These are phyloP conservation scores for Neodiprion virginianus DNA, from an alignment of 1,140 invertebrate species.

Conservation along the genomic window DNA sequence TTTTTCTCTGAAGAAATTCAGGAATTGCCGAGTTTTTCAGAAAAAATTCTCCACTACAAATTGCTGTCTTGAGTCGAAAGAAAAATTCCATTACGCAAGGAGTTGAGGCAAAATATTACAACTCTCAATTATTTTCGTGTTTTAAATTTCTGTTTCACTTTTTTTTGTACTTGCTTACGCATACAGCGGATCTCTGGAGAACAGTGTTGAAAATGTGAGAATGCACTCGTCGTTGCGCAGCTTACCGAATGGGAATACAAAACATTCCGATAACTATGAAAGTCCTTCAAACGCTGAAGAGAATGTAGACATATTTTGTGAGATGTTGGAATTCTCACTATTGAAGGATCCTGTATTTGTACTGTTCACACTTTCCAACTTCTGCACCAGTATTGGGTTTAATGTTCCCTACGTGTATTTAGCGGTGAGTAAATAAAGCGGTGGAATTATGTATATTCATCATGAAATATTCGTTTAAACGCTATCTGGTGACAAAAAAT, in stretches of 20 bases:
- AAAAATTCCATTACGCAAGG: too few relatives aligned
- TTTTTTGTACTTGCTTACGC: neutral
- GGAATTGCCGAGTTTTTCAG: too few relatives aligned
- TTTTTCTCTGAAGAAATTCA: too few relatives aligned
- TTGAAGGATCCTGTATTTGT: constrained; percentile 88
- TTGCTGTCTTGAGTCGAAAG: too few relatives aligned
- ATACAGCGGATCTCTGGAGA: constrained; percentile 34
- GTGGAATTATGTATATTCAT: neutral
- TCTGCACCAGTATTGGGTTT: constrained; percentile 95
- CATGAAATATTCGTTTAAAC: constrained; percentile 1
- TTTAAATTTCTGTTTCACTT: neutral
- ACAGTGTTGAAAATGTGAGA: constrained; percentile 32
- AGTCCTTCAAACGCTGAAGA: constrained; percentile 65
- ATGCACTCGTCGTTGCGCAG: constrained; percentile 33
- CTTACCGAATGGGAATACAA: constrained; percentile 34
- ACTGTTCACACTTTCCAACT: constrained; percentile 91
- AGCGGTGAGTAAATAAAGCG: constrained; percentile 58
- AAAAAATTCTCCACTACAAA: too few relatives aligned
- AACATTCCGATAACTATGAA: constrained; percentile 33
- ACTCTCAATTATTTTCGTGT: too few relatives aligned
- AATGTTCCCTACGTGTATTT: constrained; percentile 93
- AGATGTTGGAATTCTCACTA: constrained; percentile 87
- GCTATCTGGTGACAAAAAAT: constrained; percentile 19
- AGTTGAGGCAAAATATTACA: too few relatives aligned
- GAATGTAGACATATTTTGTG: constrained; percentile 71